A percentile compares a stretch with the other conserved stretches of the same genome.
Evolutionary conservation across 2,888 invertebrate genomes (phyloP).

Genomic region (Philonicus albiceps): DNA sequence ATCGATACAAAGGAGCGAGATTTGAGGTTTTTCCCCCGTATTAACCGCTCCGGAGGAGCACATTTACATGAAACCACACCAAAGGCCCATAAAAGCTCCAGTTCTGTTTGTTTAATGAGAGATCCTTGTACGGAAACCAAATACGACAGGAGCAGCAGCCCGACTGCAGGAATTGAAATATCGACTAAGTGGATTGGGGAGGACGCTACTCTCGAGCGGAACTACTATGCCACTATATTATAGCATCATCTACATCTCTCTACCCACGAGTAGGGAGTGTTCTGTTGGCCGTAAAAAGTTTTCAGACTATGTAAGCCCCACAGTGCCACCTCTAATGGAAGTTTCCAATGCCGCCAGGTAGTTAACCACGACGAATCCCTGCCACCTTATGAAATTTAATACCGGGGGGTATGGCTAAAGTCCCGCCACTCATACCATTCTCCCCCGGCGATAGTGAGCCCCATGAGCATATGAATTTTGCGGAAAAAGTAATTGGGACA

Average conservation of each 20-base stretch:
- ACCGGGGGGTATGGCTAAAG: neutral
- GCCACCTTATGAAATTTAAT: conserved; percentile 23
- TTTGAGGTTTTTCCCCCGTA: conserved; percentile 17
- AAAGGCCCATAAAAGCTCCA: conserved; percentile 20
- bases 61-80: conserved; percentile 35
- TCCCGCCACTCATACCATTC: neutral
- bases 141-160: conserved; percentile 11
- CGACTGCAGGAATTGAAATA: conserved; percentile 18
- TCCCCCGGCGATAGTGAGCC: neutral
- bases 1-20: conserved; percentile 41
- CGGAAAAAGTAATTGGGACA: conserved; percentile 23
- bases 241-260: neutral
- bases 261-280: neutral
- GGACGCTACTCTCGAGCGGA: neutral
- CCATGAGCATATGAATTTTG: conserved; percentile 13
- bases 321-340: neutral
- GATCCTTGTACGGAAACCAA: conserved; percentile 35
- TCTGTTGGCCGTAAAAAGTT: neutral
- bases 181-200: conserved; percentile 23
- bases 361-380: neutral
- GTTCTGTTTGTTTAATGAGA: conserved; percentile 28
- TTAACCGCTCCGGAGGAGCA: conserved; percentile 20
- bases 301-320: neutral
- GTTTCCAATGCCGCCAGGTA: neutral
- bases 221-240: neutral